A percentile compares a stretch with the other conserved stretches of the same genome.
Evolutionary conservation across 2,888 invertebrate species (phyloP).

Genomic region (Anaspis maculata): DNA sequence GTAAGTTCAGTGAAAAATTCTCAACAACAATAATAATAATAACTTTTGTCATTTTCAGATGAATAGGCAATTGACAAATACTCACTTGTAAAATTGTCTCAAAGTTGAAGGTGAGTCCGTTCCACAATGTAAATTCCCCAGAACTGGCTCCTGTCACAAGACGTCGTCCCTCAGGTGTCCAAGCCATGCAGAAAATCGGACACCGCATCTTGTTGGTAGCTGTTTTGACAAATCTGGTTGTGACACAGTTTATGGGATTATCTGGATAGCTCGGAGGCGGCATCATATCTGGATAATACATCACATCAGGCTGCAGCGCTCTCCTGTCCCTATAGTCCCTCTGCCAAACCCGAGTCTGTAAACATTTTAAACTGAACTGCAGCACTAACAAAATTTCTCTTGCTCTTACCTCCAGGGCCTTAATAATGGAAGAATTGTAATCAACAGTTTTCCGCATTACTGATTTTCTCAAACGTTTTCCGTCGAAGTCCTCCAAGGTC

Average conservation of each 20-base stretch:
- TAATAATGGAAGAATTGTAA: slow-evolving; percentile 91
- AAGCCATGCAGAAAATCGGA: slow-evolving; percentile 97
- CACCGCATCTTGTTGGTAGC: slow-evolving; percentile 99
- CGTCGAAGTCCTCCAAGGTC: slow-evolving; percentile 88
- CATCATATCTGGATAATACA: slow-evolving; percentile 87
- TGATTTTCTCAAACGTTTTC: slow-evolving; percentile 89
- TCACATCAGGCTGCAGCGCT: slow-evolving; percentile 88
- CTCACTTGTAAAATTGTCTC: slow-evolving; percentile 97
- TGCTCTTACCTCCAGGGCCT: slow-evolving; percentile 70
- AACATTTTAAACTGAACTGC: slow-evolving; percentile 12
- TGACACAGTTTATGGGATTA: slow-evolving; percentile 94
- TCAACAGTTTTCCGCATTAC: slow-evolving; percentile 97
- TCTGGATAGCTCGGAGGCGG: slow-evolving; percentile 92
- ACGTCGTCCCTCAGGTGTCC: slow-evolving; percentile 98
- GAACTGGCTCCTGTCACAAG: slow-evolving; percentile 98
- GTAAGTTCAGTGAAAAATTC: too few relatives aligned
- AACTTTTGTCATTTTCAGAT: too few relatives aligned
- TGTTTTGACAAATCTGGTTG: slow-evolving; percentile 93
- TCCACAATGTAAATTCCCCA: slow-evolving; percentile 99
- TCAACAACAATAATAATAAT: too few relatives aligned
- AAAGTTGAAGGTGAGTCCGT: slow-evolving; percentile 99
- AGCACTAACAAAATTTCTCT: too few relatives aligned
- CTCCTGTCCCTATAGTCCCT: slow-evolving; percentile 83
- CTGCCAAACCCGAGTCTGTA: slow-evolving; percentile 88
- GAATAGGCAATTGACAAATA: too few relatives aligned